Evolutionary conservation across 2,797 vertebrate genomes (phyloP), one percentile per base, ranked within the genome.

Genomic region (Darevskia mixta): DNA sequence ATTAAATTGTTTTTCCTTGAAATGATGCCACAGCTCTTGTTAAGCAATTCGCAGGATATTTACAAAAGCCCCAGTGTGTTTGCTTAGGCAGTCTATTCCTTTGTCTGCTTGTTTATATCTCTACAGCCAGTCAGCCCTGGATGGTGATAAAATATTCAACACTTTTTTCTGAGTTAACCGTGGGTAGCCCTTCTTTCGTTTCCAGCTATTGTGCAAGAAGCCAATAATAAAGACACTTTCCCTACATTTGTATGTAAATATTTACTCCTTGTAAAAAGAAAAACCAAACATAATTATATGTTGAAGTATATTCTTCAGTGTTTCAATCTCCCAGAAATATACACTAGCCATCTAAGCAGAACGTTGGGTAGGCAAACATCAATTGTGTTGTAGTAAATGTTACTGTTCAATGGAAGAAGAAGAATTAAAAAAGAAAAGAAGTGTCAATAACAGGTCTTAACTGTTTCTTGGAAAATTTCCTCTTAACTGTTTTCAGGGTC

Each of bases 141-240:
- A 78, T 64, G 90, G 25, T 38, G 85, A 91, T 94, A 92, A 93
- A 96, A 95, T 92, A 87, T 91, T 92, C 83, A 94, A 87, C 69
- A 88, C 58, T 78, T 90, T 67, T 79, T 89, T 66, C 61, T 66
- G 69, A 83, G 82, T 80, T 87, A 93, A 43, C 18, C 88, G 93
- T 89, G 13, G 67, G 85, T 45, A 32, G 67, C 86, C 85, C 86
- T 93, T 86, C 86, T 94, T 94, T 89, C 5, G 82, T 91, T 95
- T 94, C 91, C 86, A 93, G 45, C 32, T 86, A 93, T 88, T n/a
- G 0, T 38, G 67, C 61, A 94, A 92, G 35, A 93, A 93, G 43
- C 69, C 71, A 90, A 86, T 64, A 69, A 93, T 82, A 92, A 94
- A 91, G 49, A 41, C 81, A 0, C 1, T 15, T 92, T 87, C 80